Evolutionary conservation across 2,797 vertebrate species (phyloP), one percentile per base, ranked within the genome.

Genomic region (Urosaurus nigricauda): DNA sequence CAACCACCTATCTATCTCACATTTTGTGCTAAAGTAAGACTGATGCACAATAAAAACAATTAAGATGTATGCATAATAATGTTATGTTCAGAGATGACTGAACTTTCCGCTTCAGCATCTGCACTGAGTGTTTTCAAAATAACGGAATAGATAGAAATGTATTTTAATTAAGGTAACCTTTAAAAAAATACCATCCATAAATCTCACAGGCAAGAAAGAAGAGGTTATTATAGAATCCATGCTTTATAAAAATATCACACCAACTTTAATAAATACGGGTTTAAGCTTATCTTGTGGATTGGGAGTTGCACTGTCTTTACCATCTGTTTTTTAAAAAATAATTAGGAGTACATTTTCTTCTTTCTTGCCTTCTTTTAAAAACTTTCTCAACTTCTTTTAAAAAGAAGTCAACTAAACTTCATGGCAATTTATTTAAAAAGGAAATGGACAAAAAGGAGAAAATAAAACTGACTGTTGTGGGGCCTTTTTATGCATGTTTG

Each of bases 151-250:
- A 77, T 43, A 94, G 1, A 84, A 91, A 90, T 83, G 3, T 65
- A 87, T 90, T 94, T 95, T 93, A 92, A 90, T 92, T 85, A 92
- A 88, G 19, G 1, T 90, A 90, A 19, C 32, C 58, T 84, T 92
- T 88, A 89, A 93, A 93, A 92, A 5, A 80, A 75, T 56, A 87
- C 35, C 73, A 86, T 87, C 79, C 68, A 65, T 73, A 94, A 89
- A 90, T n/a, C n/a, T 47, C 63, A 35, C 17, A 81, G 83, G 71
- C 3, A 47, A 65, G 16, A 91, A 29, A 9, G 0, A 94, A 91
- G 87, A 56, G 87, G 63, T 19, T 92, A 89, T 56, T 65, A 63
- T 37, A 32, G 12, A 53, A 75, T 0, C 17, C 17, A 92, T 74
- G 90, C 94, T 92, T 92, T 93, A 37, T 79, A 92, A 88, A 90